phyloP scores from a whole-genome alignment of 2,888 invertebrate species.

The Lasioglossum malachurum region DNA sequence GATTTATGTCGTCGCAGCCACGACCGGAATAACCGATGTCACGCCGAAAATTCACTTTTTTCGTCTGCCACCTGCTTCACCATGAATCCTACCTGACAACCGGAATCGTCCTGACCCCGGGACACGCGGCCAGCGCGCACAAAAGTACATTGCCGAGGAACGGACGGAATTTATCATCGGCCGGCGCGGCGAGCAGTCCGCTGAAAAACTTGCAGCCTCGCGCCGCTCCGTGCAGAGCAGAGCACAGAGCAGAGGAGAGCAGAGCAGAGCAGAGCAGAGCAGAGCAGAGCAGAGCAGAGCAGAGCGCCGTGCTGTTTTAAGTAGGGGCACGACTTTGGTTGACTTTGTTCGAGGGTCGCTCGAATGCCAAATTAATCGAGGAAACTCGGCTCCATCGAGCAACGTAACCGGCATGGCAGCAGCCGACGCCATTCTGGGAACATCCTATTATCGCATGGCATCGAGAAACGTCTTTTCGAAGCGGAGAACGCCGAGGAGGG shows the following conservation, averaged over 20 bases:
- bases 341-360: background rate
- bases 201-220: constrained; percentile 22
- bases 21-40: constrained; percentile 74
- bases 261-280: background rate
- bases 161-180: constrained; percentile 54
- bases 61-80: constrained; percentile 66
- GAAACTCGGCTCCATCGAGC: constrained; percentile 10
- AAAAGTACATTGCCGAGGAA: constrained; percentile 51
- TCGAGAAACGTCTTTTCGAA: constrained; percentile 28
- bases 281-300: background rate
- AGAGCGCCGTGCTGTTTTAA: background rate
- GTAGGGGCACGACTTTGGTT: background rate
- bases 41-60: constrained; percentile 72
- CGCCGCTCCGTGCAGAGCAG: background rate
- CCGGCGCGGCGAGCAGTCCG: background rate
- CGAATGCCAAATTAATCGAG: constrained; percentile 36
- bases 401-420: background rate
- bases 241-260: background rate
- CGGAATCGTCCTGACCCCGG: constrained; percentile 59
- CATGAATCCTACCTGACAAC: constrained; percentile 69
- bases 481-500: constrained; percentile 3
- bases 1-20: constrained; percentile 74
- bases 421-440: background rate
- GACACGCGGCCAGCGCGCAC: constrained; percentile 30
- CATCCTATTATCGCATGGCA: constrained; percentile 44